Evolutionary conservation across 2,888 invertebrate genomes (phyloP), one percentile per base, ranked within the genome.

Genomic region (Pelosia muscerda): DNA sequence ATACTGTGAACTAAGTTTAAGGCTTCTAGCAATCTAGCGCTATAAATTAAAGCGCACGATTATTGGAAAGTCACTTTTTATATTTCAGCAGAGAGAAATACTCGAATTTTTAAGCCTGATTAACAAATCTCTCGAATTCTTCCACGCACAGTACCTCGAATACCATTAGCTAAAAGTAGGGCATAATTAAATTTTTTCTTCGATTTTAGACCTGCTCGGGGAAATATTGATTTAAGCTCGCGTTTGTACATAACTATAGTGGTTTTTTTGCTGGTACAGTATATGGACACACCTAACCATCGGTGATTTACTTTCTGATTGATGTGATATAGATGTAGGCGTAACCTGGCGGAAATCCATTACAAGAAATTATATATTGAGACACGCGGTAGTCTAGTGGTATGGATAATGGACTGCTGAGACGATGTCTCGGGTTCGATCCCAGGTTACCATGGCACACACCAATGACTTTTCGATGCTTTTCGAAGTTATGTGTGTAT

Each of bases 41-140:
- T 9, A 4, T 58, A 71, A 77, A 42, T 60, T 66, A 71, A 68
- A 73, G 31, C 8, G 25, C 13, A 54, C 60, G 65, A 67, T 70
- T 66, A 71, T 67, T 31, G 60, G 56, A 62, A 63, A 64, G 57
- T 54, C 42, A 55, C 28, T 66, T 69, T 68, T 66, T 62, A 26
- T 28, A 22, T 49, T 9, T 42, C 13, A 22, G 8, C 55, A n/a
- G 25, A 22, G 25, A 38, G 19, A 22, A 59, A 59, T 59, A 26
- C 19, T 49, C 26, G 11, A 49, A 26, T 56, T 75, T 72, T 55
- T 10, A 26, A 65, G 49, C 28, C 53, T 42, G 26, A 68, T 65
- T 65, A 49, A 57, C 26, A 49, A 26, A 11, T 25, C n/a, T 22
- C 8, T 26, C 61, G 26, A 61, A 61, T 61, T 61, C 49, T 13